Base-by-base conservation (phyloP, 2,888 invertebrate genomes). In the Philereme vetulata region DNA sequence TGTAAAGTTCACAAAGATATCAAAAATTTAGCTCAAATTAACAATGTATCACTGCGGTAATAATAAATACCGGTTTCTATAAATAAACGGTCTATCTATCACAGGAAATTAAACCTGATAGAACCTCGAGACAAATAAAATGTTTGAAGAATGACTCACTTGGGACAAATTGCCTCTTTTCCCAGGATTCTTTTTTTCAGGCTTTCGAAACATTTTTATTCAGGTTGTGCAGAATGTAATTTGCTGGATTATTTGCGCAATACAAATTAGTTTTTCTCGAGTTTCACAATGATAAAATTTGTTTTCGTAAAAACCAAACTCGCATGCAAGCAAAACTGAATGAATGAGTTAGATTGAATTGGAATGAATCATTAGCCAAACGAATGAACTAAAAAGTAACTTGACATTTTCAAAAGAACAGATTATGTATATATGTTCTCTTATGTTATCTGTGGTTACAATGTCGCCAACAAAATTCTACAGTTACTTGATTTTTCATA, bases 131-230 rank as follows among this genome's bases (percentile, higher is more conserved):
- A 66, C 74, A 72, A 77, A 74, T 78, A 83, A 82, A 73, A 76
- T 73, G 64, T 69, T 49, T 59, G 67, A 62, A 52, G 44, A 77
- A 84, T 92, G 89, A 92, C 91, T 92, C 91, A 92, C 91, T 83
- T 91, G 91, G n/a, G 91, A 87, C 74, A 91, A 84, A 74, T 87
- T 89, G 43, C 75, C 68, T 76, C 79, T 88, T 74, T 85, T 88
- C 68, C 84, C 82, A 65, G 86, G 78, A 72, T 68, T 81, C 43
- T 21, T 21, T 21, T 21, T 21, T 21, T 21, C 21, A 21, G 84
- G 85, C 64, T 82, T 88, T 65, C 81, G 84, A 65, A 72, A 80
- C 91, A 91, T 91, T 71, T 75, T 76, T 34, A 53, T 51, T 48
- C 5, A 9, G 10, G 7, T 42, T 49, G 4, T 21, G 21, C 21